Conservation (phyloP, 1,140 invertebrate species). For the Cotesia glomerata region DNA sequence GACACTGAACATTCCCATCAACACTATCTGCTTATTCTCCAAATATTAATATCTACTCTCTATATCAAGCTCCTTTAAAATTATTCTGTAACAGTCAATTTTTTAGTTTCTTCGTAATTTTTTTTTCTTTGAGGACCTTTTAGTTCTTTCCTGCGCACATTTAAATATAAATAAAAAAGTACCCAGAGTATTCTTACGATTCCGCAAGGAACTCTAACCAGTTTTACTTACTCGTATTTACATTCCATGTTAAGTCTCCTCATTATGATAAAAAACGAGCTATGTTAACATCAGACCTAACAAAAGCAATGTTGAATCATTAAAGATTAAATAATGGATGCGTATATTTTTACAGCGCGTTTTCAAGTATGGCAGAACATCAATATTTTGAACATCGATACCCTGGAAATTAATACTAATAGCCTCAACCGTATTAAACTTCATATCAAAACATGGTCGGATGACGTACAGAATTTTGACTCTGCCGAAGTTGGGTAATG, state of each 20-base stretch:
- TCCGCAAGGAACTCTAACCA: too few species aligned
- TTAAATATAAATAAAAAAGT: too few species aligned
- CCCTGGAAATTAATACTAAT: conserved; percentile 23
- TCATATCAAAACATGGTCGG: conserved; percentile 46
- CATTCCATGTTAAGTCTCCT: too few species aligned
- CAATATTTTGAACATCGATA: conserved; percentile 38
- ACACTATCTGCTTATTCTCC: conserved; percentile 23
- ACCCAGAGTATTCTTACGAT: too few species aligned
- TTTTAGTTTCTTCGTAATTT: neutral
- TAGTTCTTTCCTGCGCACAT: too few species aligned
- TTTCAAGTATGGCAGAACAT: conserved; percentile 48
- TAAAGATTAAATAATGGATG: neutral
- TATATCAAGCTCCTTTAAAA: neutral
- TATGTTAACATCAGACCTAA: too few species aligned
- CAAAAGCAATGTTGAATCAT: too few species aligned
- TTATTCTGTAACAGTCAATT: neutral
- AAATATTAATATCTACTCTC: neutral
- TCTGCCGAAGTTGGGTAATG: conserved; percentile 44
- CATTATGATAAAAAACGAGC: too few species aligned
- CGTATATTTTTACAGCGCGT: conserved; percentile 36
- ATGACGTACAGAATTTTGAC: conserved; percentile 45
- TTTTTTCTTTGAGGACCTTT: neutral
- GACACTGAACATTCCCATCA: conserved; percentile 22
- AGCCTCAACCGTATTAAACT: conserved; percentile 38
- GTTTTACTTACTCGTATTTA: too few species aligned